A percentile compares a stretch with the other conserved stretches of the same genome.
These are phyloP conservation scores for Caenorhabditis auriculariae DNA, from an alignment of 2,888 invertebrate species.

Conservation along the genomic window DNA sequence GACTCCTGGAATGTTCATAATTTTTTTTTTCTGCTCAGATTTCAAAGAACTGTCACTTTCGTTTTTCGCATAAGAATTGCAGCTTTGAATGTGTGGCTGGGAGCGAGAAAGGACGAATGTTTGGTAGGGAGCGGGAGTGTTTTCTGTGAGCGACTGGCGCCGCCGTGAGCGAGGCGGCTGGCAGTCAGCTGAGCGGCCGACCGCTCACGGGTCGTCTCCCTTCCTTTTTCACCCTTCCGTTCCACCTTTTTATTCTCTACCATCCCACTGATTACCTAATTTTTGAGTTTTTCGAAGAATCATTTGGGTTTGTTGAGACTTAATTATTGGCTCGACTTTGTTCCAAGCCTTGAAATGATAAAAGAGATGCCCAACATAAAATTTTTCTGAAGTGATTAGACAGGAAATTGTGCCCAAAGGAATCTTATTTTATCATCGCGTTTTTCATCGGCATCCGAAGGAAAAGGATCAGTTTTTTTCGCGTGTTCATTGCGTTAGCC, in stretches of 20 bases:
- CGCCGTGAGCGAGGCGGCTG: conserved; percentile 14
- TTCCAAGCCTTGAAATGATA: background rate
- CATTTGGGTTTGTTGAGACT: too few species aligned
- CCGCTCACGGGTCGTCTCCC: conserved; percentile 8
- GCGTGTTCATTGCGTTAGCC: too few species aligned
- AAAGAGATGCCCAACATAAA: background rate
- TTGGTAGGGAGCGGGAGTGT: conserved; percentile 12
- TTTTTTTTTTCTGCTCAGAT: too few species aligned
- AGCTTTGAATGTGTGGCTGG: conserved; percentile 5
- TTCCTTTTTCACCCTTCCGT: background rate
- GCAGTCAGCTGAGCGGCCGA: conserved; percentile 27
- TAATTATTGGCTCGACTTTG: background rate
- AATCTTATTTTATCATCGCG: background rate
- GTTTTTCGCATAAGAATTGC: too few species aligned
- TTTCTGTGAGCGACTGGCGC: conserved; percentile 16
- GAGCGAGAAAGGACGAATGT: conserved; percentile 1
- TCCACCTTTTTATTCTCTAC: background rate
- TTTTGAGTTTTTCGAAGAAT: too few species aligned
- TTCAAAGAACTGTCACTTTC: too few species aligned
- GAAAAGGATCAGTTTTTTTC: background rate
- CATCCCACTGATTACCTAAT: background rate
- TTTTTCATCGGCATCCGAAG: background rate
- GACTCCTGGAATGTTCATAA: too few species aligned
- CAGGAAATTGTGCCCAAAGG: too few species aligned
- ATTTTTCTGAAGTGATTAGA: too few species aligned